Evolutionary conservation across 37 sponge, comb jelly and placozoan genomes (phyloP), one percentile per base, ranked within the genome.

Genomic region (Amphimedon queenslandica): DNA sequence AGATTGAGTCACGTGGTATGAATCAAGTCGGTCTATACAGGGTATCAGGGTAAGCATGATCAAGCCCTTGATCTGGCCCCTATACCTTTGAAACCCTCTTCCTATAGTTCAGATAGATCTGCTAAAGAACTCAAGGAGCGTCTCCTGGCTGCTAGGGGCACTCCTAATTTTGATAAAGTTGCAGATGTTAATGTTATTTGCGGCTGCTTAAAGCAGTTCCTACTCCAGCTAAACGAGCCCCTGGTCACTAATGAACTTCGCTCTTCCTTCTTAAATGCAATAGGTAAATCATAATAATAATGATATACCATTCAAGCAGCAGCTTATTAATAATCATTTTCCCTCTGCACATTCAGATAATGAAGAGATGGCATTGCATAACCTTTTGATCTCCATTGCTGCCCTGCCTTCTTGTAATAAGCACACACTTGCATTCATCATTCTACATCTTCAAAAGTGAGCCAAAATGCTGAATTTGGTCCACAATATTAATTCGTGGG

Each of bases 351-450:
- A 86, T n/a, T 64, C 55, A 61, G 67, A 63, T 3, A 67, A 67
- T 35, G 89, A 87, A 27, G 94, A 89, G 60, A 75, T 82, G 0
- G 76, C 72, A 35, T 68, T 88, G 43, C 84, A 80, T 3, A 70
- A 74, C 20, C 72, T 73, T 20, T 82, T 88, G 24, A 90, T 85
- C 51, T 80, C 87, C 42, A 79, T 96, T 28, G 87, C 93, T 47
- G 55, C 83, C 38, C 94, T 96, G 10, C 96, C 96, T 28, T 77
- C 86, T 4, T 69, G 77, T 47, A 93, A 96, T 82, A 92, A 88
- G 57, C 91, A 96, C 80, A 96, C 96, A 0, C 93, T 96, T 0
- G 96, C 96, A 27, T 96, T 83, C 58, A 40, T 96, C 51, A 90
- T 96, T 29, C 82, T 90, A 39, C 96, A 96, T 56, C 68, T 96